Percentiles rank a stretch among this genome's conserved stretches.
Conservation (phyloP, 2,888 invertebrate genomes). For the Drosophila niveifrons region DNA sequence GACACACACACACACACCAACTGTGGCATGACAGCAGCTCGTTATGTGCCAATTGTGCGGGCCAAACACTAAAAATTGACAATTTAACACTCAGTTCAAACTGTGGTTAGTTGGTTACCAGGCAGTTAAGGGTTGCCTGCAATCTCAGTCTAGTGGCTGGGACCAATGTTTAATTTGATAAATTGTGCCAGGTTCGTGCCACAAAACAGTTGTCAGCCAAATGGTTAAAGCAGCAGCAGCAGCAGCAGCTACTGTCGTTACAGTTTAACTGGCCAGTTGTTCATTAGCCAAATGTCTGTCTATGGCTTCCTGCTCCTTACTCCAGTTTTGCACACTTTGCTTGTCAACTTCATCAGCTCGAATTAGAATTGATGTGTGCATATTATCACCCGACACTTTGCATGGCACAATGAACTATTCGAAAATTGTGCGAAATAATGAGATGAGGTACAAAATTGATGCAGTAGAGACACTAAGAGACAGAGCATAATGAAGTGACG, state of each 20-base stretch:
- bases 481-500: background rate
- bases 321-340: background rate
- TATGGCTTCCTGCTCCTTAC: background rate
- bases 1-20: conserved; percentile 54
- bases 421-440: conserved; percentile 29
- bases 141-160: conserved; percentile 54
- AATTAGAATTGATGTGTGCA: conserved; percentile 70
- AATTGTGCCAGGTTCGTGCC: conserved; percentile 72
- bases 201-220: conserved; percentile 74
- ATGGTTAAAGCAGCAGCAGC: background rate
- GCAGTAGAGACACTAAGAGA: background rate
- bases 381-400: conserved; percentile 55
- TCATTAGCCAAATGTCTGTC: conserved; percentile 58
- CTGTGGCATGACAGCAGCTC: conserved; percentile 68
- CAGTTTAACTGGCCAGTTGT: conserved; percentile 56
- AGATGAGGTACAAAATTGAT: conserved; percentile 17
- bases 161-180: conserved; percentile 74
- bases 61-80: conserved; percentile 54
- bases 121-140: conserved; percentile 39
- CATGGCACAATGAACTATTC: conserved; percentile 38
- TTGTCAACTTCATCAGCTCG: conserved; percentile 11
- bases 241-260: conserved; percentile 4
- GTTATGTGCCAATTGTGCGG: conserved; percentile 63
- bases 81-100: conserved; percentile 57
- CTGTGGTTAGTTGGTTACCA: too few species aligned